A percentile compares a stretch with the other conserved stretches of the same genome.
Evolutionary conservation across 2,888 invertebrate species (phyloP).

Genomic region (Chirona hameri): DNA sequence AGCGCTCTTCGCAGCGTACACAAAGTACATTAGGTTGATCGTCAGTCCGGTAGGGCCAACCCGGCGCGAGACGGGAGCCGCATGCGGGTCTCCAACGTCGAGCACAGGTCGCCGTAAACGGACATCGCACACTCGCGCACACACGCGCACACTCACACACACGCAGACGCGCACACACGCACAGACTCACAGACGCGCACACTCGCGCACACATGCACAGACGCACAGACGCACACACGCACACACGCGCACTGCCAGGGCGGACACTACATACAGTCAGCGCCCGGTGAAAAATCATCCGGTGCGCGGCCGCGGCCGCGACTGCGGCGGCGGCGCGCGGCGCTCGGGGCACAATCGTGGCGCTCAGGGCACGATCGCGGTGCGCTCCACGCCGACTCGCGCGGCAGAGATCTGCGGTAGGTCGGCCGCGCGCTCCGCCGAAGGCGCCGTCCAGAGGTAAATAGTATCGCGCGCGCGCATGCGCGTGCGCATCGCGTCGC

Average conservation of each 20-base stretch:
- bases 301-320: neutral
- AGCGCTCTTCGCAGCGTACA: neutral
- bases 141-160: neutral
- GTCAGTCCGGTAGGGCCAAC: neutral
- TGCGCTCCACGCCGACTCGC: neutral
- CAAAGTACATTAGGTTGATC: neutral
- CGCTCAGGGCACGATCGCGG: neutral
- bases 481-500: neutral
- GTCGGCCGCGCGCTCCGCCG: neutral
- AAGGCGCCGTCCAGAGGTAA: neutral
- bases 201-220: too few species aligned
- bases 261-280: neutral
- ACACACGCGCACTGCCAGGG: neutral
- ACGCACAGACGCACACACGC: neutral
- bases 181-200: neutral
- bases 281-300: neutral
- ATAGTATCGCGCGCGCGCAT: neutral
- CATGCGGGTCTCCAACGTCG: neutral
- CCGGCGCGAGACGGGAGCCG: neutral
- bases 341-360: neutral
- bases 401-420: neutral
- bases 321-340: neutral
- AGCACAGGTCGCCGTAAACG: too few species aligned
- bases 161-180: neutral
- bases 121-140: too few species aligned